A percentile compares a stretch with the other conserved stretches of the same genome.
Conservation (phyloP, 2,113 vertebrate species). For the Australoheros scitulus region DNA sequence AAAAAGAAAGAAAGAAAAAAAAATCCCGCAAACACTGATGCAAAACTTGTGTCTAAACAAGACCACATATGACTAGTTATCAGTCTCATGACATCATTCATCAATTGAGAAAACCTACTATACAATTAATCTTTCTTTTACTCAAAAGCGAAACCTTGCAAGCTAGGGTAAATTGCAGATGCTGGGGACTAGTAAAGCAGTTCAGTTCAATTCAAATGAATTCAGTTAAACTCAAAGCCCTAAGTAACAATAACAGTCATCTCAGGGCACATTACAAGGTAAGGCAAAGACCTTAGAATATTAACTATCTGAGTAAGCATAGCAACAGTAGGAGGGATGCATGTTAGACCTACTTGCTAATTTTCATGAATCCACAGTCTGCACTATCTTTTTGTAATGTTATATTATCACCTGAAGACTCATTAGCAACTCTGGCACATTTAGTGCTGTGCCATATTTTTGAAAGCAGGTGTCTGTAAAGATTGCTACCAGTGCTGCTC, state of each 20-base stretch:
- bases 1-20: neutral
- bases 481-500: neutral
- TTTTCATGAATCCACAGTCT: slow-evolving; percentile 1
- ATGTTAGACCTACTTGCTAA: neutral
- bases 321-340: neutral
- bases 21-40: neutral
- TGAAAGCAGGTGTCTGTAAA: neutral
- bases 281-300: neutral
- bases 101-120: no score
- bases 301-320: neutral
- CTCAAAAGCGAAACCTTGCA: no score
- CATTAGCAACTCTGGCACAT: neutral
- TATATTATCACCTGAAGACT: slow-evolving; percentile 4
- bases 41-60: neutral
- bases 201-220: neutral
- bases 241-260: neutral
- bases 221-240: neutral
- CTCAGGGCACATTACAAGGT: neutral
- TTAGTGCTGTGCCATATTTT: neutral
- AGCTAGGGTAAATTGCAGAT: neutral
- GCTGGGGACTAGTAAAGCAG: neutral
- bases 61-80: neutral
- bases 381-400: neutral
- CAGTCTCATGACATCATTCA: neutral
- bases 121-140: neutral